These are phyloP conservation scores for Heliconius charithonia DNA, from an alignment of 2,888 invertebrate genomes.

Conservation along the genomic window DNA sequence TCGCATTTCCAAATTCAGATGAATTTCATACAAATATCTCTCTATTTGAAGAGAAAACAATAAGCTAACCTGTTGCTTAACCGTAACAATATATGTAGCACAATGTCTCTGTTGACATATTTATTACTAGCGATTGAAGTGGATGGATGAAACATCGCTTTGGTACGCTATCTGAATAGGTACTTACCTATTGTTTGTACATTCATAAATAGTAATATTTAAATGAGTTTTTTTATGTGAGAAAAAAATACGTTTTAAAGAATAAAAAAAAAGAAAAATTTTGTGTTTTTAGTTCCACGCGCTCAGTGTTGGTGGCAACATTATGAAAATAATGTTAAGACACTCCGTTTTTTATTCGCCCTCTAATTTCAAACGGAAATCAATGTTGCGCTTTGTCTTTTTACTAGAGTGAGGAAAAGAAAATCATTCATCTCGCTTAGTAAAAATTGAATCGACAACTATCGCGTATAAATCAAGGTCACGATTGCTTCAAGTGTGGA, in stretches of 20 bases:
- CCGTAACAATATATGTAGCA: constrained; percentile 37
- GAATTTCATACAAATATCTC: constrained; percentile 14
- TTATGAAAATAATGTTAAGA: too few species aligned
- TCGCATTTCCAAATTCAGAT: neutral
- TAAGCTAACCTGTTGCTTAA: constrained; percentile 40
- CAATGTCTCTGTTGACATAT: constrained; percentile 40
- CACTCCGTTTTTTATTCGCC: neutral
- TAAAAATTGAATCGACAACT: neutral
- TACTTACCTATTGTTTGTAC: neutral
- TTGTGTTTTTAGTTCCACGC: neutral
- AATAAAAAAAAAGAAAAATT: neutral
- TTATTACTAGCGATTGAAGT: constrained; percentile 42
- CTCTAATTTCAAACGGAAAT: too few species aligned
- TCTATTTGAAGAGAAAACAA: constrained; percentile 21
- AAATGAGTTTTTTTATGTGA: neutral
- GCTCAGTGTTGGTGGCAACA: too few species aligned
- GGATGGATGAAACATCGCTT: constrained; percentile 41
- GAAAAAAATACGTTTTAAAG: neutral
- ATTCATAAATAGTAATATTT: neutral
- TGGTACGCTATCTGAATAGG: constrained; percentile 26
- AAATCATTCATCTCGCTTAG: neutral
- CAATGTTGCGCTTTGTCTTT: neutral
- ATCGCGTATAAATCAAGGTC: neutral
- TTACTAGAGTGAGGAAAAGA: neutral
- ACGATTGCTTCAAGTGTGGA: neutral